Conservation (phyloP, 2,888 invertebrate genomes). For the Sinelater perroti region DNA sequence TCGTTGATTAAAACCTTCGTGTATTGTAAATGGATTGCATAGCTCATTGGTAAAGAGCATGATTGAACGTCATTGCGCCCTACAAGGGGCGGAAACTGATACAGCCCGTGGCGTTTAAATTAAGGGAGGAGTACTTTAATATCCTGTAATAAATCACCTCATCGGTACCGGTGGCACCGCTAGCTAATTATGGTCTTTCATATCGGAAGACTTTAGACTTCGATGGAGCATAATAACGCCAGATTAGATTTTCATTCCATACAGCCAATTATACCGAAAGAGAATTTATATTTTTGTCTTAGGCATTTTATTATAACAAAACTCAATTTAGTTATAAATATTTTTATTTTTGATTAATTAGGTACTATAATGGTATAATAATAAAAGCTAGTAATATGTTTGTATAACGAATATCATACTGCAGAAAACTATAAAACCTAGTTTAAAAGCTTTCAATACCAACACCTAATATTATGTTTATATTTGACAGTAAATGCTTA, state of each 20-base stretch:
- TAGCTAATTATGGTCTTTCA: constrained; percentile 9
- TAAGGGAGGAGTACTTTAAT: constrained; percentile 26
- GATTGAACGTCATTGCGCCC: constrained; percentile 25
- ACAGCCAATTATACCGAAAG: too few species aligned
- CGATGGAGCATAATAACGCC: neutral
- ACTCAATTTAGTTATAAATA: too few species aligned
- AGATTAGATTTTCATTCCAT: constrained; percentile 5
- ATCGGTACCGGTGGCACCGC: constrained; percentile 8
- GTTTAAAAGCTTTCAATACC: too few species aligned
- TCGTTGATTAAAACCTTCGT: constrained; percentile 19
- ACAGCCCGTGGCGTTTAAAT: constrained; percentile 29
- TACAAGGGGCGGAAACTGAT: constrained; percentile 27
- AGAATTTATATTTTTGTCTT: too few species aligned
- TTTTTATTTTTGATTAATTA: too few species aligned
- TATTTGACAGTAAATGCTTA: too few species aligned
- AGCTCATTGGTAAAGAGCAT: constrained; percentile 22
- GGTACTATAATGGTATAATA: too few species aligned
- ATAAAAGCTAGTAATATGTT: too few species aligned
- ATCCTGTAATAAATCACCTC: constrained; percentile 30
- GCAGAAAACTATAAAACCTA: too few species aligned
- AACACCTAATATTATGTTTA: too few species aligned
- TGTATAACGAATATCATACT: too few species aligned
- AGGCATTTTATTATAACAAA: too few species aligned
- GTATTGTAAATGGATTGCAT: constrained; percentile 21
- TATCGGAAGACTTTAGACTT: constrained; percentile 2